These are phyloP conservation scores for Melolontha melolontha DNA, from an alignment of 2,888 invertebrate genomes.

Conservation along the genomic window DNA sequence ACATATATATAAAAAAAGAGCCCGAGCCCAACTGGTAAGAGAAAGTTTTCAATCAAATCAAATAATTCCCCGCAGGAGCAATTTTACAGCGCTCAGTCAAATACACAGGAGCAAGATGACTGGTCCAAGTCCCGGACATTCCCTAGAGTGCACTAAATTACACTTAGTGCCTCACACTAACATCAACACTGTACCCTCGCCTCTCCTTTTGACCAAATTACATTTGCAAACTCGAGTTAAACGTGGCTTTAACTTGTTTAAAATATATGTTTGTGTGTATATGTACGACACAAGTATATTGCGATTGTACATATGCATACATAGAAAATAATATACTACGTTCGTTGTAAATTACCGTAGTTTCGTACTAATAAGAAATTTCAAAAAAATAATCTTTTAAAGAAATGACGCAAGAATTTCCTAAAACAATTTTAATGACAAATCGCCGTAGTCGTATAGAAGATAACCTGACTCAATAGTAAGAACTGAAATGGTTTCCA, in stretches of 20 bases:
- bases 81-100: constrained; percentile 73
- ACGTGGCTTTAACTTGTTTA: constrained; percentile 56
- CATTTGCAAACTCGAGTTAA: constrained; percentile 64
- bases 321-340: too few relatives aligned
- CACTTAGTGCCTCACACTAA: constrained; percentile 65
- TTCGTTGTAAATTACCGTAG: too few relatives aligned
- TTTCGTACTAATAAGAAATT: too few relatives aligned
- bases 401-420: too few relatives aligned
- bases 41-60: constrained; percentile 76
- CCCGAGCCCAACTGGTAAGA: constrained; percentile 56
- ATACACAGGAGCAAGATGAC: constrained; percentile 56
- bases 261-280: constrained; percentile 42
- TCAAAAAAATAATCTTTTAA: too few relatives aligned
- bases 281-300: neutral
- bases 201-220: constrained; percentile 64
- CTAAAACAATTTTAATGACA: too few relatives aligned
- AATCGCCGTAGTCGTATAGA: too few relatives aligned
- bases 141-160: constrained; percentile 66
- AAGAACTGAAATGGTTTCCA: too few relatives aligned
- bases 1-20: constrained; percentile 56
- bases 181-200: constrained; percentile 66
- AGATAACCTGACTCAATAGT: too few relatives aligned
- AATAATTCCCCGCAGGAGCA: constrained; percentile 80
- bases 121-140: constrained; percentile 55
- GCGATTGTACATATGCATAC: neutral